Base-by-base conservation (phyloP, 1,140 invertebrate genomes). In the Zaprionus lachaisei region DNA sequence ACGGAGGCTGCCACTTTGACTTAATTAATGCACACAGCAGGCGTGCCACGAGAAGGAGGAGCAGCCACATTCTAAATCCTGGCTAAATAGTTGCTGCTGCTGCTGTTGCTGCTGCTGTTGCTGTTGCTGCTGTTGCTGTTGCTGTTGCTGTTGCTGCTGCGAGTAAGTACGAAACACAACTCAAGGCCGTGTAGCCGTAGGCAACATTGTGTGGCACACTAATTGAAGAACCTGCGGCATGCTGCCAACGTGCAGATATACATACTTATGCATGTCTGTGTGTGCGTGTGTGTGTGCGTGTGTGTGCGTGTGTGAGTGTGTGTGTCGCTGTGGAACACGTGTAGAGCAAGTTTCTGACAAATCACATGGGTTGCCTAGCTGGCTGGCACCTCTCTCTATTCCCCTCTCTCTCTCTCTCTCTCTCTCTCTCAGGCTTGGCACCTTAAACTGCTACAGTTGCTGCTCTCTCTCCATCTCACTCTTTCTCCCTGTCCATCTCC, bases 131-230 rank as follows among this genome's bases (percentile, higher is more conserved):
- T 54, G 51, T 15, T 17, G 9, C 15, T 44, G 7, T n/a, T 44
- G 31, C 31, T 31, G 31, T 0, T 44, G 31, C 31, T 31, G 31
- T 0, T 34, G 31, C 2, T 41, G 38, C 7, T 54, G 34, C 9
- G 17, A 63, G 62, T 64, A 17, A 37, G 54, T 51, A 47, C 14
- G 38, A 31, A 66, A 24, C 22, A 55, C 41, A 64, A 24, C 62
- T 34, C 66, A 74, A 74, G 69, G 70, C 65, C 61, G 55, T 17
- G n/a, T 47, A 67, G 64, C 69, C 68, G 55, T 70, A 72, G 64
- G 77, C 83, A 86, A 86, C 83, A 87, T 87, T 86, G 83, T 86
- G 77, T 87, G 70, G 57, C 65, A 87, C 65, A 81, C 81, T 84
- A 84, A 84, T 83, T 84, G 81, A 83, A 80, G 81, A 72, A 83